Evolutionary conservation across 2,888 invertebrate genomes (phyloP), one percentile per base, ranked within the genome.

Genomic region (Eupithecia exiguata): DNA sequence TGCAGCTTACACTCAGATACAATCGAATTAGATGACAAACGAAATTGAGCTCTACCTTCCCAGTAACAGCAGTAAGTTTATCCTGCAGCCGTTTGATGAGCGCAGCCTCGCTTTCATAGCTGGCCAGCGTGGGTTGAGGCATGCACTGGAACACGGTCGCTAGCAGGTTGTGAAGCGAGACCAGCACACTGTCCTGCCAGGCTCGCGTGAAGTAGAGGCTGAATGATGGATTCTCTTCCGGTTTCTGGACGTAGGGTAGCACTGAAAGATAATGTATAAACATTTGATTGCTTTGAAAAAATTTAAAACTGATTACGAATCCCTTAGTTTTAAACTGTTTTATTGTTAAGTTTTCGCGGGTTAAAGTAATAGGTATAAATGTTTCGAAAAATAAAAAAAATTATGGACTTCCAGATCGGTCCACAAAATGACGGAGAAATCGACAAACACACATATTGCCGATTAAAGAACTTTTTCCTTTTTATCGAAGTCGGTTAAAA

Each of bases 121-220:
- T 97, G 75, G 98, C 96, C 68, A 99, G 95, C 0, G 97, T 97
- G 7, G 99, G 98, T 82, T 97, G 97, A 5, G 98, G 98, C 96
- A 98, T 96, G 84, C 97, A 97, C 95, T 98, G 95, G 81, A 95
- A 98, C 77, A 99, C 97, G 0, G 98, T 97, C 18, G 98, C 97
- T 58, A 99, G 94, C 86, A 99, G 97, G 92, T 99, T 99, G 88
- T 99, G 98, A 53, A 99, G 93, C 0, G 99, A 99, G 1, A 96
- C 96, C 72, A 98, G 93, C 83, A 98, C 96, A 40, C 98, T 98
- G 88, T 99, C 99, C 88, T 99, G 98, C 99, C 99, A 99, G 74
- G 97, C 97, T 78, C 97, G 96, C 12, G 97, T 97, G 91, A 98
- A 99, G 91, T 98, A 98, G 71, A 98, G 95, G 21, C 97, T 96